Percentiles rank a stretch among this genome's conserved stretches.
These are phyloP conservation scores for Isaurus tuberculatus DNA, from an alignment of 92 coral and sea anemone species.

Conservation along the genomic window DNA sequence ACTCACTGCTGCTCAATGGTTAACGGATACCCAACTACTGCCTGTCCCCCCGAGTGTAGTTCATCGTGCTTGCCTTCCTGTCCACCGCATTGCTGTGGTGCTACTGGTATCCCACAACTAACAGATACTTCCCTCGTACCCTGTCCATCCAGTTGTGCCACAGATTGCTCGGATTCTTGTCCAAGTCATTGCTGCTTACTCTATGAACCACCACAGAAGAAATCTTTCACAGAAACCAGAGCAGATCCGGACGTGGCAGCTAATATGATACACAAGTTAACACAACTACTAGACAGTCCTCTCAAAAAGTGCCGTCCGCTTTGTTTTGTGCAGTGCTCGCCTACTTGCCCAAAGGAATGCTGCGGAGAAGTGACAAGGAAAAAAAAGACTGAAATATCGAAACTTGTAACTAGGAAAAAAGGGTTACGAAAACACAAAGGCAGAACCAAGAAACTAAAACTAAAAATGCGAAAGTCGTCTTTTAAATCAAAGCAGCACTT, in stretches of 20 bases:
- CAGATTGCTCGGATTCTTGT: slow-evolving; percentile 1
- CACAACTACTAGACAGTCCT: slow-evolving; percentile 26
- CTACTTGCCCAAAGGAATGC: slow-evolving; percentile 19
- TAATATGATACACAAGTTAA: slow-evolving; percentile 10
- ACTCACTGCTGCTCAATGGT: slow-evolving; percentile 4
- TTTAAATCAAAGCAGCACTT: neutral
- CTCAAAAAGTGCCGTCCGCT: slow-evolving; percentile 22
- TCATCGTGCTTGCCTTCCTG: slow-evolving; percentile 32
- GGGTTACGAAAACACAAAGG: neutral
- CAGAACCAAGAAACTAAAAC: neutral
- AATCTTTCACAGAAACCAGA: neutral
- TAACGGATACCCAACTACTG: neutral
- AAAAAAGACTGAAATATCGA: slow-evolving; percentile 33
- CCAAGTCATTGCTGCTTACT: slow-evolving; percentile 28
- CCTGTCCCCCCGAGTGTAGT: slow-evolving; percentile 11
- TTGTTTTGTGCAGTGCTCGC: slow-evolving; percentile 42
- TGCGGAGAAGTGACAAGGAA: slow-evolving; percentile 19
- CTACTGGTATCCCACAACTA: neutral
- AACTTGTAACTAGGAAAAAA: slow-evolving; percentile 12
- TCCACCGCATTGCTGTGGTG: slow-evolving; percentile 23
- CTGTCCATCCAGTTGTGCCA: slow-evolving; percentile 9
- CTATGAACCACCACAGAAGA: slow-evolving; percentile 16
- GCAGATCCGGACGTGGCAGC: neutral
- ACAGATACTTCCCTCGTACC: neutral
- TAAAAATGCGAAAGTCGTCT: neutral